Conservation (phyloP, 2,113 vertebrate genomes). For the Semnornis frantzii region DNA sequence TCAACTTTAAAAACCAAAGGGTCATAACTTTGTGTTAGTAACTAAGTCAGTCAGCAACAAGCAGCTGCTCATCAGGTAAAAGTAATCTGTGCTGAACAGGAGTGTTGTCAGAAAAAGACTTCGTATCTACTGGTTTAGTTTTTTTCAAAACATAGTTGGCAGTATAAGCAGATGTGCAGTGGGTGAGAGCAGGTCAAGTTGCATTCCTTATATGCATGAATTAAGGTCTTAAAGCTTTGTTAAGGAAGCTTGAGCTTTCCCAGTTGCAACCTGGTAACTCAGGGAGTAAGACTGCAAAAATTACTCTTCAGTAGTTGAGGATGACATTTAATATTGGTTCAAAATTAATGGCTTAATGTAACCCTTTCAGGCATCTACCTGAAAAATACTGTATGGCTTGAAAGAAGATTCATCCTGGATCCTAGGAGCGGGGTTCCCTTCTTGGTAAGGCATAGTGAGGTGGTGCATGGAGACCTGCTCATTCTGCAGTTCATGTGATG, state of each 20-base stretch:
- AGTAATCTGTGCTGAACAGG: background rate
- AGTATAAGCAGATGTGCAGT: background rate
- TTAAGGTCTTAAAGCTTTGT: background rate
- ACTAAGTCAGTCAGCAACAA: background rate
- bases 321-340: background rate
- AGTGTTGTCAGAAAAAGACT: background rate
- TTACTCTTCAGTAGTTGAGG: background rate
- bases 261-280: background rate
- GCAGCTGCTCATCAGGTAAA: background rate
- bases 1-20: background rate
- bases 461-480: background rate
- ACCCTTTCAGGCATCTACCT: background rate
- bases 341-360: background rate
- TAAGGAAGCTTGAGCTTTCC: background rate
- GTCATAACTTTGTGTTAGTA: background rate
- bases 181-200: background rate
- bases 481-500: constrained; percentile 73
- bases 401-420: background rate
- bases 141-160: background rate
- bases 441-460: background rate
- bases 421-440: background rate
- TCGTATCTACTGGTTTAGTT: background rate
- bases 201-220: background rate
- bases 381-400: background rate
- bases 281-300: background rate